Evolutionary conservation across 2,113 vertebrate genomes (phyloP), one percentile per base, ranked within the genome.

Genomic region (Stegastes partitus): DNA sequence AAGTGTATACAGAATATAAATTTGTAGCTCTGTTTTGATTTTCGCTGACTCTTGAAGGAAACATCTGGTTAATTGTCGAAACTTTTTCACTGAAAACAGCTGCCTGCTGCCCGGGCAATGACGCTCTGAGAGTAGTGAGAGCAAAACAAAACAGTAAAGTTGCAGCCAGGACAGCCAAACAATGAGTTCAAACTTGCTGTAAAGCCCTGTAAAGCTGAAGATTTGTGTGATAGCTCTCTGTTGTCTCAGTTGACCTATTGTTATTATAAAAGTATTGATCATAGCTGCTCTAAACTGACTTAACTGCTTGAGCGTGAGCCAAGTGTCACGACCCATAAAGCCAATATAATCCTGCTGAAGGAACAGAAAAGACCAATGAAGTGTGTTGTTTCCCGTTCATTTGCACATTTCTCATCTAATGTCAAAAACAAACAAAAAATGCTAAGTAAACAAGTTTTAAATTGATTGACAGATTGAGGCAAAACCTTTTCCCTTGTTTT

Each of bases 391-490:
- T 61, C 45, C 2, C 14, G 5, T 47, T 69, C 54, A 69, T 37
- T 23, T 28, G 39, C 15, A 57, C 12, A 51, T 25, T 57, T 53
- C 10, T 3, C 44, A 10, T 61, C 16, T 50, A 34, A 62, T 37
- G n/a, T 51, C 62, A 75, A 22, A 42, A 47, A 49, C 21, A 80
- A 49, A 49, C n/a, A n/a, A 65, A 80, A 71, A 63, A n/a, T 44
- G 54, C 22, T 54, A 28, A 50, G 77, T 63, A 86, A 89, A 88
- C 59, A 73, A 4, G 53, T 61, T 79, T 63, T 28, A 8, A 72
- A 85, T 59, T 87, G 87, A 93, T 18, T 84, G 85, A 83, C 77
- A 23, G 79, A 81, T 86, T 79, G 79, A 84, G 69, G 77, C 3
- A 61, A 53, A 28, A 73, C 26, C 26, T 69, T 59, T 67, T 71